Evolutionary conservation across 2,113 vertebrate species (phyloP), one percentile per base, ranked within the genome.

Genomic region (Vulpes lagopus): DNA sequence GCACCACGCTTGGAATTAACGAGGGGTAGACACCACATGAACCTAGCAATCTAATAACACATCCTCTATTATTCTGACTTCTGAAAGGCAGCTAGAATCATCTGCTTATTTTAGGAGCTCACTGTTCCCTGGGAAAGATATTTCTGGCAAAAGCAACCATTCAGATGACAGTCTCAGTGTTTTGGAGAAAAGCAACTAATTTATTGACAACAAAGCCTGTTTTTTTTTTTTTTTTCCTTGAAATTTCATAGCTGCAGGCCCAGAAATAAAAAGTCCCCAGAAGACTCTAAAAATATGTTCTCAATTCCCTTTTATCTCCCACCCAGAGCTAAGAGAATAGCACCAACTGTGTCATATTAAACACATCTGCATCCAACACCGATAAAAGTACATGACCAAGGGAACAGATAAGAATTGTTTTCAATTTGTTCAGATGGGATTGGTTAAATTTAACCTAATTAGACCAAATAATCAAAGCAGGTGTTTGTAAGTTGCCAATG

Each of bases 401-500:
- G 7, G 80, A 97, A 98, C 14, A 98, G 95, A 92, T 95, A 97
- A 89, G 97, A 98, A 88, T 79, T 96, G 69, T 25, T 96, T 96
- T 98, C 91, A 96, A 71, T 98, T 97, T 97, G 62, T 97, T 97
- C 96, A 78, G 92, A 96, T 89, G 80, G 89, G 85, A 96, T 96
- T 98, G 90, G 80, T 98, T 94, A 98, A 94, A 65, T 93, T 93
- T 96, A 93, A 98, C 89, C 65, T 97, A 98, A 98, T 98, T 98
- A 98, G 85, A 95, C 49, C 51, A 98, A 94, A 97, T 74, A 97
- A 98, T 85, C 93, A 98, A 98, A 97, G 84, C 83, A 98, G 1
- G 22, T 20, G 38, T 89, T 95, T 98, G 92, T 84, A 97, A 97
- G 71, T 79, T 96, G 92, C 79, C 95, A 93, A 16, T 51, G 49